A percentile compares a stretch with the other conserved stretches of the same genome.
phyloP scores from a whole-genome alignment of 1,140 invertebrate species.

The Drosophila yakuba region DNA sequence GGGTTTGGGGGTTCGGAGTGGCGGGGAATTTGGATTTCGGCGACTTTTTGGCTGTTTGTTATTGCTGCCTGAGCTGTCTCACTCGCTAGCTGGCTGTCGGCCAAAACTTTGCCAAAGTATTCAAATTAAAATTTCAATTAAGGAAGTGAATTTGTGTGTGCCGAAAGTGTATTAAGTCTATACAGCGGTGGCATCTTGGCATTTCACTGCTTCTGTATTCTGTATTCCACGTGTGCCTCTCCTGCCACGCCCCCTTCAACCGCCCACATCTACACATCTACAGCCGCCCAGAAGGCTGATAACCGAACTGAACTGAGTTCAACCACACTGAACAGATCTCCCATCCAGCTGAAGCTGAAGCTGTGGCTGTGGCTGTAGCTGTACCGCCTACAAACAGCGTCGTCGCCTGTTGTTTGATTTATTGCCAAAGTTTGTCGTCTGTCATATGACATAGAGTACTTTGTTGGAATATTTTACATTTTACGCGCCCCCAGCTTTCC shows the following conservation, averaged over 20 bases:
- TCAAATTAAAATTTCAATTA: slow-evolving; percentile 84
- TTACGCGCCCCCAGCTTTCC: slow-evolving; percentile 3
- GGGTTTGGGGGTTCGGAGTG: slow-evolving; percentile 1
- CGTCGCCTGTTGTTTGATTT: slow-evolving; percentile 74
- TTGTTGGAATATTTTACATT: slow-evolving; percentile 76
- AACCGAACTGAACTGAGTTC: neutral
- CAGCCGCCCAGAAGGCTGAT: neutral
- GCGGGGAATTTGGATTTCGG: slow-evolving; percentile 42
- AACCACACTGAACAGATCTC: slow-evolving; percentile 7
- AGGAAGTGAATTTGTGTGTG: slow-evolving; percentile 82
- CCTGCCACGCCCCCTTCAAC: slow-evolving; percentile 14
- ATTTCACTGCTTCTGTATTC: slow-evolving; percentile 56
- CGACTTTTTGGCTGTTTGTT: slow-evolving; percentile 74
- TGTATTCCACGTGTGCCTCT: slow-evolving; percentile 43
- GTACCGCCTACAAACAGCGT: slow-evolving; percentile 23
- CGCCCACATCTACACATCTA: slow-evolving; percentile 74
- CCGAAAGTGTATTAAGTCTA: slow-evolving; percentile 83
- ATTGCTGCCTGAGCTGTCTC: slow-evolving; percentile 55
- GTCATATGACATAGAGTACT: slow-evolving; percentile 81
- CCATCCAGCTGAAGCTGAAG: slow-evolving; percentile 23
- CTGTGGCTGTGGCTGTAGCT: neutral
- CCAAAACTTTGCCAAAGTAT: slow-evolving; percentile 83
- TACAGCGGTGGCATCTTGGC: slow-evolving; percentile 76
- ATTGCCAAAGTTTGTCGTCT: slow-evolving; percentile 79
- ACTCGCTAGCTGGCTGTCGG: slow-evolving; percentile 58